These are phyloP conservation scores for Sinella curviseta DNA, from an alignment of 1,140 invertebrate genomes.

Conservation along the genomic window DNA sequence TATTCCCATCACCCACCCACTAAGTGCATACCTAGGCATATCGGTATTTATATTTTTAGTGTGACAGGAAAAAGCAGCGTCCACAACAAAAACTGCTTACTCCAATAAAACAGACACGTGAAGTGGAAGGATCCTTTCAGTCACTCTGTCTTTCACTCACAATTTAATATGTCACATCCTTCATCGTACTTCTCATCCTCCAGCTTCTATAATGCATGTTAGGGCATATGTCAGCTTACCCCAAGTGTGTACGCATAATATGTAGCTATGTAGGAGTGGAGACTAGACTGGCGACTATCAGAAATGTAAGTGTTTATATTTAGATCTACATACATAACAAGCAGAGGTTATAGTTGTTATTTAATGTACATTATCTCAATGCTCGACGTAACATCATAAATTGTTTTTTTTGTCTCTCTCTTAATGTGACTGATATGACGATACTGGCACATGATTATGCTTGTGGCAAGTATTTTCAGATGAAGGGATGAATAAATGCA, in stretches of 20 bases:
- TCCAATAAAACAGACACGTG: not conserved
- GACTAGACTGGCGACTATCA: too few relatives aligned
- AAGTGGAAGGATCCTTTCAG: not conserved
- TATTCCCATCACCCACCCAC: not conserved
- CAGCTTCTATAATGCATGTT: not conserved
- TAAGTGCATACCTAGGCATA: too few relatives aligned
- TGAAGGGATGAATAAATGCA: not conserved
- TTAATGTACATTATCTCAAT: not conserved
- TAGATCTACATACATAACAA: not conserved
- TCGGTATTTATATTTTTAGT: too few relatives aligned
- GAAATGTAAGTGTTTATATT: not conserved
- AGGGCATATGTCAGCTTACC: not conserved
- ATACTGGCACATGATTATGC: too few relatives aligned
- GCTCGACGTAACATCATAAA: too few relatives aligned
- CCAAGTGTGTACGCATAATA: too few relatives aligned
- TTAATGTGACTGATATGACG: too few relatives aligned
- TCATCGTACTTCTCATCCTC: not conserved
- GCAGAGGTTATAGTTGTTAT: not conserved
- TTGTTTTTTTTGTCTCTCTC: too few relatives aligned
- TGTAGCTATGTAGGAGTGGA: too few relatives aligned
- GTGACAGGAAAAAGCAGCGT: not conserved
- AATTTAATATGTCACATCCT: slow-evolving; percentile 3
- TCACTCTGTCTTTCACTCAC: not conserved
- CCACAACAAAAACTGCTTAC: too few relatives aligned
- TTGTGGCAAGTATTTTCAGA: too few relatives aligned